A percentile compares a stretch with the other conserved stretches of the same genome.
These are phyloP conservation scores for Xestobium rufovillosum DNA, from an alignment of 2,888 invertebrate species.

Conservation along the genomic window DNA sequence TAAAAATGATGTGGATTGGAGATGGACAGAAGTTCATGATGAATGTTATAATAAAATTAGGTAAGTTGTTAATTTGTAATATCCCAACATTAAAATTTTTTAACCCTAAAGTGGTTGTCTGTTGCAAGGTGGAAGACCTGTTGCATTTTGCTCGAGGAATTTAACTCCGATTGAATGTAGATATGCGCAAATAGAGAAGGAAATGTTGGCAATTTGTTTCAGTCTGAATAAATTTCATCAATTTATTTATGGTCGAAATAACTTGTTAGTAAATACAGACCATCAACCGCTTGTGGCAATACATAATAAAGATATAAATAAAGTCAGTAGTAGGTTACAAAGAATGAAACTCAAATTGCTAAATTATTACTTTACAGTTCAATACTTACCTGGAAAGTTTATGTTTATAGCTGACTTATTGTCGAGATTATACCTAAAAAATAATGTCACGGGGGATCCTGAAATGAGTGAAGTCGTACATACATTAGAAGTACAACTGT, in stretches of 20 bases:
- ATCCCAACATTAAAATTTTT: conserved; percentile 20
- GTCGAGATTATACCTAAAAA: conserved; percentile 9
- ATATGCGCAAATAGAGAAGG: conserved; percentile 30
- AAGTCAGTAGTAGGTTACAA: conserved; percentile 15
- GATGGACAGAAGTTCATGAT: conserved; percentile 21
- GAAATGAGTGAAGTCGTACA: conserved; percentile 12
- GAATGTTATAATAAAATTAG: conserved; percentile 20
- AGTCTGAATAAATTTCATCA: conserved; percentile 30
- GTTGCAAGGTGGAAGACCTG: conserved; percentile 22
- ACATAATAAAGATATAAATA: conserved; percentile 18
- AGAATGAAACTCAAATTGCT: conserved; percentile 21
- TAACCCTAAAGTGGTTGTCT: conserved; percentile 21
- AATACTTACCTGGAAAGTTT: conserved; percentile 24
- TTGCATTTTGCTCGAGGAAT: conserved; percentile 26
- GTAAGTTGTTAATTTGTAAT: conserved; percentile 22
- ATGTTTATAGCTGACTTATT: conserved; percentile 20
- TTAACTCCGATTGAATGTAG: conserved; percentile 24
- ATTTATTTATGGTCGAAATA: conserved; percentile 30
- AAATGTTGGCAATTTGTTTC: conserved; percentile 30
- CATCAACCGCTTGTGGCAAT: conserved; percentile 30
- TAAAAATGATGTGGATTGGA: conserved; percentile 23
- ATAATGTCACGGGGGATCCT: conserved; percentile 1
- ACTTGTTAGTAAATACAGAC: conserved; percentile 25
- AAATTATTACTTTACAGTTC: conserved; percentile 23
- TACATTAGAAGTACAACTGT: no score